These are phyloP conservation scores for Oxyruncus cristatus DNA, from an alignment of 2,113 vertebrate species.

Conservation along the genomic window DNA sequence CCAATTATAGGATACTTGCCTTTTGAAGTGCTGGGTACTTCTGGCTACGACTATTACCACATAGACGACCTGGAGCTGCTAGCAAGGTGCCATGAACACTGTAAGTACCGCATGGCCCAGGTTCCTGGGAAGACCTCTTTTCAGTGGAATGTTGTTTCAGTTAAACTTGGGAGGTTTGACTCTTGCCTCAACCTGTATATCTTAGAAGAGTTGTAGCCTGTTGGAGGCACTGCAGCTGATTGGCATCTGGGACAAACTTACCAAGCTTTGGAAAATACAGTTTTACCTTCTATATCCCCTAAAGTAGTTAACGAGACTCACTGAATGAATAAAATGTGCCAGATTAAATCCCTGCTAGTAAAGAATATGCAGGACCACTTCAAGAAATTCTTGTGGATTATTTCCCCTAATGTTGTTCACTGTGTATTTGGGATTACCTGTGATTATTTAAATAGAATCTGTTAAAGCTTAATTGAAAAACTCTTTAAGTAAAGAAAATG, in stretches of 20 bases:
- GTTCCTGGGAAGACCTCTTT: neutral
- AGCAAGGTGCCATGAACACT: constrained; percentile 80
- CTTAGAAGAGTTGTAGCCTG: neutral
- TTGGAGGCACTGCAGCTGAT: neutral
- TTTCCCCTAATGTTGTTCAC: neutral
- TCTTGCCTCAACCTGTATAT: neutral
- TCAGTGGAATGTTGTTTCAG: neutral
- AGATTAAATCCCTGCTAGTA: neutral
- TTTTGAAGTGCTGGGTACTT: constrained; percentile 85
- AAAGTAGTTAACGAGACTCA: neutral
- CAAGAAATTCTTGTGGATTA: neutral
- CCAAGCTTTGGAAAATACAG: neutral
- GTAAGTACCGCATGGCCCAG: constrained; percentile 59
- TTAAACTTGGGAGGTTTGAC: neutral
- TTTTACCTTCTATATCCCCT: neutral
- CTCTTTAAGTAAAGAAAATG: neutral
- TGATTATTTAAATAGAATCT: neutral
- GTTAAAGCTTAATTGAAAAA: constrained; percentile 14
- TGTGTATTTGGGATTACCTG: neutral
- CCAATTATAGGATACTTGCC: constrained; percentile 85
- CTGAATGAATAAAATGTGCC: neutral
- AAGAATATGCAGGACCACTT: neutral
- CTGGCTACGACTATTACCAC: constrained; percentile 85
- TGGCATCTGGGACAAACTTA: neutral
- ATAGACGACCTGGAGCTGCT: constrained; percentile 83